Conservation (phyloP, 2,888 invertebrate genomes). For the Cryptocephalus moraei region DNA sequence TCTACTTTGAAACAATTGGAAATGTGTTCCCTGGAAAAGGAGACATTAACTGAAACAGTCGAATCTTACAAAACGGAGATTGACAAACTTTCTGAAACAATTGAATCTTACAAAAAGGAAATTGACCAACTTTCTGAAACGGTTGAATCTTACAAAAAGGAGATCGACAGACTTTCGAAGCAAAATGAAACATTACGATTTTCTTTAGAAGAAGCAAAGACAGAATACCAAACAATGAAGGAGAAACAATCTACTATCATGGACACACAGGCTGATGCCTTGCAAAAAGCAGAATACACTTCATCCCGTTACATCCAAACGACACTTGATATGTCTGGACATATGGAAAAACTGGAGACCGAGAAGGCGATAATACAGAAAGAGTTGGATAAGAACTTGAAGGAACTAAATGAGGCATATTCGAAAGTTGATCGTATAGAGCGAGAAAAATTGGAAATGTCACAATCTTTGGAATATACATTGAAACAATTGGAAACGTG, state of each 20-base stretch:
- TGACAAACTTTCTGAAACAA: slow-evolving; percentile 1
- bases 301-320: not conserved
- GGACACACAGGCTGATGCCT: slow-evolving; percentile 1
- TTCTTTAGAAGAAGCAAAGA: not conserved
- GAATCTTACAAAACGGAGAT: slow-evolving; percentile 13
- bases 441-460: slow-evolving; percentile 12
- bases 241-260: not conserved
- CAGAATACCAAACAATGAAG: not conserved
- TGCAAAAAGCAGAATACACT: not conserved
- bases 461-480: slow-evolving; percentile 5
- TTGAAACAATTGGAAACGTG: slow-evolving; percentile 5
- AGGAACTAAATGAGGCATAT: slow-evolving; percentile 13
- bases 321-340: too few relatives aligned
- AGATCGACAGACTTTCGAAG: not conserved
- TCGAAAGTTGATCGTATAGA: slow-evolving; percentile 13
- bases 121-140: not conserved
- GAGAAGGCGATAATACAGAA: slow-evolving; percentile 16
- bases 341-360: slow-evolving; percentile 5
- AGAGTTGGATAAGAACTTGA: slow-evolving; percentile 16
- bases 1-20: slow-evolving; percentile 4
- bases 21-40: slow-evolving; percentile 10
- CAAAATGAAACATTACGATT: not conserved
- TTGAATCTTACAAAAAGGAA: not conserved
- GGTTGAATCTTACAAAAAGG: not conserved
- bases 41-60: slow-evolving; percentile 12